phyloP scores from a whole-genome alignment of 1,140 invertebrate genomes.

The Mycetomoellerius zeteki region DNA sequence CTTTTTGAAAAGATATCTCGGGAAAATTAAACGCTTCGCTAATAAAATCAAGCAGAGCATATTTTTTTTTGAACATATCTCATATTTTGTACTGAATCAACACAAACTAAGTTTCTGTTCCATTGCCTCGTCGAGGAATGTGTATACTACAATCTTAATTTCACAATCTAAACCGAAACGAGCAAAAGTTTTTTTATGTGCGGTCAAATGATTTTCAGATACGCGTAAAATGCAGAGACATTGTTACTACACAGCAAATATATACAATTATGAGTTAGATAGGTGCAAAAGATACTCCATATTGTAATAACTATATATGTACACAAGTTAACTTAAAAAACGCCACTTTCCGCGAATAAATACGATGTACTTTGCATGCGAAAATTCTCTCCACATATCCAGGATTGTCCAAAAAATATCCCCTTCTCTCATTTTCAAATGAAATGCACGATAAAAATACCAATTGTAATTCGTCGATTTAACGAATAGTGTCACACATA shows the following conservation, averaged over 20 bases:
- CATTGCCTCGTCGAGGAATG: neutral
- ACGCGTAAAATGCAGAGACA: neutral
- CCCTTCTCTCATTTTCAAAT: neutral
- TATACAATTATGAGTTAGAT: conserved; percentile 83
- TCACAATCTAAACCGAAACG: conserved; percentile 10
- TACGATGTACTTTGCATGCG: conserved; percentile 74
- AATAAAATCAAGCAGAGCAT: neutral
- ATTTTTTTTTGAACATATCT: neutral
- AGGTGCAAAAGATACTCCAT: conserved; percentile 77
- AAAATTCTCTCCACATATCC: conserved; percentile 27
- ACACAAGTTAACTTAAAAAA: conserved; percentile 77
- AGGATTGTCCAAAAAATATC: conserved; percentile 46
- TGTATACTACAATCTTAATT: conserved; percentile 10
- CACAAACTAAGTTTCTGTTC: neutral
- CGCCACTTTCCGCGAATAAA: conserved; percentile 79
- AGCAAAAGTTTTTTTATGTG: conserved; percentile 32
- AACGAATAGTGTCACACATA: neutral
- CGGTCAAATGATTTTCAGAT: conserved; percentile 29
- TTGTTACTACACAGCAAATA: conserved; percentile 61
- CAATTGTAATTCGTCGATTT: neutral
- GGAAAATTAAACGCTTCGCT: neutral
- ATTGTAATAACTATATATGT: conserved; percentile 82
- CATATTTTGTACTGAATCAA: too few species aligned
- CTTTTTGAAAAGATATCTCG: neutral
- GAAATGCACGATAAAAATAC: neutral